Evolutionary conservation across 1,140 invertebrate species (phyloP).

Genomic region (Muscidifurax raptorellus): DNA sequence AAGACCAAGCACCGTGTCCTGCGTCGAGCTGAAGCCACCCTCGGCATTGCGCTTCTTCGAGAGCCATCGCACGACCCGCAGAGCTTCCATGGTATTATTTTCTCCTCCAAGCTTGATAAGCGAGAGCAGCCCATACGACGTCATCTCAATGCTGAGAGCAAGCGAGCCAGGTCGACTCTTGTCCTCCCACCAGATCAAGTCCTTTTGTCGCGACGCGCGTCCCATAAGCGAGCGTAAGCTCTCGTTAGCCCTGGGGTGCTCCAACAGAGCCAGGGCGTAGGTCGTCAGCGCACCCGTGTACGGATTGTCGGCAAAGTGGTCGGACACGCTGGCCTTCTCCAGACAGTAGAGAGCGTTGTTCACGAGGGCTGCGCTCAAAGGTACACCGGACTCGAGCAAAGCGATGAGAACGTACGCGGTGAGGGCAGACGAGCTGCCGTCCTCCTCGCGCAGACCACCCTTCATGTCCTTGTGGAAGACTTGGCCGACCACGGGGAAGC

Average conservation of each 20-base stretch:
- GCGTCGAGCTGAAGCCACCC: conserved; percentile 86
- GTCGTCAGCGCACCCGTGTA: conserved; percentile 79
- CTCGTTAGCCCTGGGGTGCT: conserved; percentile 66
- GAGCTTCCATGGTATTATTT: conserved; percentile 76
- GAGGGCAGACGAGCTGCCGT: conserved; percentile 77
- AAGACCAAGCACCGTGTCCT: conserved; percentile 82
- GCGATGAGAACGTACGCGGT: conserved; percentile 83
- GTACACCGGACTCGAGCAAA: conserved; percentile 78
- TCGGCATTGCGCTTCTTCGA: conserved; percentile 84
- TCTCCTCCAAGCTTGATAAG: conserved; percentile 78
- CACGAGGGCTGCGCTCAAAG: conserved; percentile 69
- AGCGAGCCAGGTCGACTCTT: conserved; percentile 66
- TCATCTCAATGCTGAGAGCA: conserved; percentile 82
- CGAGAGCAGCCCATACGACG: conserved; percentile 83
- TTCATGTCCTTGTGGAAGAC: conserved; percentile 86
- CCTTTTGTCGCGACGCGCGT: conserved; percentile 65
- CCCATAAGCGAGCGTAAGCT: conserved; percentile 64
- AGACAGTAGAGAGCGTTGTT: conserved; percentile 79
- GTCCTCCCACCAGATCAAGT: conserved; percentile 73
- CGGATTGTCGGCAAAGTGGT: conserved; percentile 57
- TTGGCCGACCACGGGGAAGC: conserved; percentile 85
- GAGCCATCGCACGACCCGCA: conserved; percentile 83
- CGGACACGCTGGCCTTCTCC: conserved; percentile 61
- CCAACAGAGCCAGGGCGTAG: conserved; percentile 79
- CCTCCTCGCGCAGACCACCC: conserved; percentile 80